Evolutionary conservation across 2,888 invertebrate genomes (phyloP).

Genomic region (Noctua pronuba): DNA sequence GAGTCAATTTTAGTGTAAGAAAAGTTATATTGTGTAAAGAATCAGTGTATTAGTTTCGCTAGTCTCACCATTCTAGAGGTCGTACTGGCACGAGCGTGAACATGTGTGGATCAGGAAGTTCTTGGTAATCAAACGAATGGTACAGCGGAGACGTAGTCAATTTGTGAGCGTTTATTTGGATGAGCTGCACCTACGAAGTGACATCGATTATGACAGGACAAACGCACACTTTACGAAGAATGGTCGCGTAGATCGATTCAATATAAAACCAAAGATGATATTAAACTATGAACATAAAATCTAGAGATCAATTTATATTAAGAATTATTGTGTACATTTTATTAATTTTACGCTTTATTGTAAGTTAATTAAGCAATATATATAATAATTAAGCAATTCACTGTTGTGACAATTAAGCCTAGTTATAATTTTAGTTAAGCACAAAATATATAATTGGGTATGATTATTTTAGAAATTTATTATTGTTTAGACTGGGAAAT

Average conservation of each 20-base stretch:
- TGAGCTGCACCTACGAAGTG: constrained; percentile 18
- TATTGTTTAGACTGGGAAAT: constrained; percentile 69
- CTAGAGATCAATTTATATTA: constrained; percentile 74
- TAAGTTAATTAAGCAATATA: constrained; percentile 50
- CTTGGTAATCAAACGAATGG: constrained; percentile 38
- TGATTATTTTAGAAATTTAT: constrained; percentile 67
- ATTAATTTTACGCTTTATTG: constrained; percentile 49
- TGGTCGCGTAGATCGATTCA: constrained; percentile 74
- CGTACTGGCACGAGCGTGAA: constrained; percentile 29
- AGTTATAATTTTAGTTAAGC: constrained; percentile 58
- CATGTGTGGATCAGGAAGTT: constrained; percentile 15
- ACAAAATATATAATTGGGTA: constrained; percentile 66
- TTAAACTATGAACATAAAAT: constrained; percentile 78
- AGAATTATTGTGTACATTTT: constrained; percentile 68
- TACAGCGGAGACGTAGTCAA: constrained; percentile 15
- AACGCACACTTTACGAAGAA: constrained; percentile 59
- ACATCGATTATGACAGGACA: constrained; percentile 36
- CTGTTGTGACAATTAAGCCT: constrained; percentile 70
- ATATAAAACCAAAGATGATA: constrained; percentile 88
- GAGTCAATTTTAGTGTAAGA: constrained; percentile 70
- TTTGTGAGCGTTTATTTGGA: constrained; percentile 36
- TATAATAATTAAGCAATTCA: constrained; percentile 63
- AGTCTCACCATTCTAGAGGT: constrained; percentile 68
- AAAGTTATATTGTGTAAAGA: constrained; percentile 61
- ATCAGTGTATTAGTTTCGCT: constrained; percentile 68